Evolutionary conservation across 2,888 invertebrate genomes (phyloP), one percentile per base, ranked within the genome.

Genomic region (Argynnis bischoffii): DNA sequence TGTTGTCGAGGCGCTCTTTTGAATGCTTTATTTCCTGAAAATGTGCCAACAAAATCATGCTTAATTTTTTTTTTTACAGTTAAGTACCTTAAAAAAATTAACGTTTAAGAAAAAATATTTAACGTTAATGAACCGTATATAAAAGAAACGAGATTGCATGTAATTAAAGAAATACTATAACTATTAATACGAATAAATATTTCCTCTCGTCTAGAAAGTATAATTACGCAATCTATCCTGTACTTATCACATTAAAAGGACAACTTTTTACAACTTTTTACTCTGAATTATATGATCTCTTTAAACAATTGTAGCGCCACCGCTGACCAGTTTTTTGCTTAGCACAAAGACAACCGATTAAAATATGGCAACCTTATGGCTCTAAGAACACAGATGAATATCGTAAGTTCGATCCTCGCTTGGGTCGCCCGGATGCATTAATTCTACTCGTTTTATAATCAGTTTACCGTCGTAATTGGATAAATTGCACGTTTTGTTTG

Each of bases 391-490:
- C 66, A 69, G 74, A 66, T 72, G 66, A 74, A 54, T 66, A 69
- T 72, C 57, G 65, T 53, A n/a, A 41, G 48, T 48, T 59, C 14
- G 48, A 41, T 18, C n/a, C n/a, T 48, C 55, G 59, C 64, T 21
- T 55, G 65, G 51, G 63, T 53, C 51, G 72, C 72, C 75, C 76
- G 77, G 77, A 78, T 78, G 78, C 76, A 77, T 78, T 78, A 77
- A 78, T 78, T 79, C 75, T 72, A 73, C 72, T 64, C 76, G 74
- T 77, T 79, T 79, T 78, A 77, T 76, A 78, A 78, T 78, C 76
- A 75, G 72, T 74, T 76, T 76, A 77, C 72, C 76, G 74, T 70
- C 66, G 74, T 78, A 78, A 76, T 78, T 78, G 76, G 75, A 74
- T 75, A 76, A 77, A 76, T 76, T 74, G 78, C 73, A 74, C 70